phyloP scores from a whole-genome alignment of 2,113 vertebrate genomes.

The Hypanus sabinus region DNA sequence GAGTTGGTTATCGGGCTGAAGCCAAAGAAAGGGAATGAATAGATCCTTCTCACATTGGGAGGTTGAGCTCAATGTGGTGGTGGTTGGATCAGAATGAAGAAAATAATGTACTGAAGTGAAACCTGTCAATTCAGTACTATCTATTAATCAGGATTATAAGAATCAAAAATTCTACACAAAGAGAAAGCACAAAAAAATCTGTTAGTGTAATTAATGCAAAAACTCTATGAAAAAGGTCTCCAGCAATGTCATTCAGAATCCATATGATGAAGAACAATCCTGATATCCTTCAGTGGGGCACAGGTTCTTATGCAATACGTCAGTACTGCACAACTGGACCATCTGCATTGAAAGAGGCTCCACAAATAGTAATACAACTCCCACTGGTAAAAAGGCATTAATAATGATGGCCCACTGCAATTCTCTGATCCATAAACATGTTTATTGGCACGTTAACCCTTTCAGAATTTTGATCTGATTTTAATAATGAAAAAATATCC shows the following conservation, averaged over 20 bases:
- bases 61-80: no score
- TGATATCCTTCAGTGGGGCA: neutral
- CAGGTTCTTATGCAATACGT: neutral
- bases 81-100: neutral
- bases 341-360: neutral
- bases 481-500: neutral
- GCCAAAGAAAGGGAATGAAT: no score
- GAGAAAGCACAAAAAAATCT: neutral
- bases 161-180: neutral
- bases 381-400: neutral
- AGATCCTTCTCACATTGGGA: no score
- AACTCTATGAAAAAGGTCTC: neutral
- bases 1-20: no score
- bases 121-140: neutral
- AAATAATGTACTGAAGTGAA: neutral
- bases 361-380: neutral
- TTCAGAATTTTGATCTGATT: slow-evolving; percentile 27
- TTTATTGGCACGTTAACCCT: neutral
- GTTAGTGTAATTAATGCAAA: neutral
- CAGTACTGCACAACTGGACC: neutral
- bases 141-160: neutral
- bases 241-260: neutral
- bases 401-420: neutral
- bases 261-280: neutral
- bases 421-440: neutral